Conservation (phyloP, 2,888 invertebrate genomes). For the Dorcus parallelipipedus region DNA sequence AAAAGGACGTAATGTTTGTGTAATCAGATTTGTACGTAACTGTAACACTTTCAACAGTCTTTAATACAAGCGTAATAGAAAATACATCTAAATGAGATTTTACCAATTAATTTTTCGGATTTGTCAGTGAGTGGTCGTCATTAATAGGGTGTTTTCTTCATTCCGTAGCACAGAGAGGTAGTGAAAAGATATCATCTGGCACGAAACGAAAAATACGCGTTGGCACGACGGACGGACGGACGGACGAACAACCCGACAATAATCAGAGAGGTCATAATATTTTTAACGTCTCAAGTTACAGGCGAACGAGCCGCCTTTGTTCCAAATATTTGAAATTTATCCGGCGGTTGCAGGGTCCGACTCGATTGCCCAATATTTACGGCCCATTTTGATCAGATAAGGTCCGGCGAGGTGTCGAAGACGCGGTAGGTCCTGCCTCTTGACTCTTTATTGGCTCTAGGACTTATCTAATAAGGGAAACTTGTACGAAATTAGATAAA, state of each 20-base stretch:
- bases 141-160: no score
- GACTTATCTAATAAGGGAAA: constrained; percentile 15
- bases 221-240: background rate
- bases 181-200: constrained; percentile 1
- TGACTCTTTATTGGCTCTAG: constrained; percentile 24
- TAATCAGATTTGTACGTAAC: no score
- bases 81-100: no score
- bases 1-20: no score
- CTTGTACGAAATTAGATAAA: constrained; percentile 25
- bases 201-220: background rate
- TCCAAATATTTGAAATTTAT: constrained; percentile 1
- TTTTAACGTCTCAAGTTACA: constrained; percentile 14
- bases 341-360: background rate
- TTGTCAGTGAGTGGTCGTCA: no score
- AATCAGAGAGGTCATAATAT: constrained; percentile 7
- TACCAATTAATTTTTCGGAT: no score
- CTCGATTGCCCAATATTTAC: constrained; percentile 22
- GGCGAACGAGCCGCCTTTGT: constrained; percentile 1
- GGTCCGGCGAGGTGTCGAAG: constrained; percentile 18
- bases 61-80: no score
- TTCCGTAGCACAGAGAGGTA: background rate
- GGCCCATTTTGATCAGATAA: constrained; percentile 24
- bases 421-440: constrained; percentile 22
- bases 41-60: no score
- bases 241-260: background rate